Conservation (phyloP, 2,797 vertebrate genomes). For the Otus scops region DNA sequence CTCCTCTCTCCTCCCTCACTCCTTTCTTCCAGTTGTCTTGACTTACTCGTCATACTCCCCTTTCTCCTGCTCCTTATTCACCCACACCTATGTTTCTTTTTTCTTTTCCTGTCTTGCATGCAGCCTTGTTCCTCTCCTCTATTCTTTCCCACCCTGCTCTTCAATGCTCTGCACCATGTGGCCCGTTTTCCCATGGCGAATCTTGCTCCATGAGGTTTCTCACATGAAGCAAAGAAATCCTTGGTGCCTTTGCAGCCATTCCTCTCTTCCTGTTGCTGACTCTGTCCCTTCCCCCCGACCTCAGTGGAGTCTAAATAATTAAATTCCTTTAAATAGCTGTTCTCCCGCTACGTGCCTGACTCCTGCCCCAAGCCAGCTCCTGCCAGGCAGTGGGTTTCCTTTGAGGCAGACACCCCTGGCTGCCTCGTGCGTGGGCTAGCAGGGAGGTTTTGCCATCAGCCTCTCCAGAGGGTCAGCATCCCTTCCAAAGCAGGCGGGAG, state of each 20-base stretch:
- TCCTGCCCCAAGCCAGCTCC: background rate
- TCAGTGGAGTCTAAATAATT: background rate
- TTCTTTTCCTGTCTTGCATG: background rate
- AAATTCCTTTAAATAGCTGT: background rate
- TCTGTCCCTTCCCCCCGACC: background rate
- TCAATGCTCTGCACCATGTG: background rate
- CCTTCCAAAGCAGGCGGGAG: background rate
- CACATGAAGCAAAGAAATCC: background rate
- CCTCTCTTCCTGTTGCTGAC: background rate
- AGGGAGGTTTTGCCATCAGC: background rate
- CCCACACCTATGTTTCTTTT: background rate
- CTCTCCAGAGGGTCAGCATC: background rate
- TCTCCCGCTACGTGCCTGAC: background rate
- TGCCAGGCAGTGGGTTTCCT: background rate
- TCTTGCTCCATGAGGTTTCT: background rate
- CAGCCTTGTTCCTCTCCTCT: background rate
- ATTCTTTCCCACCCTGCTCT: background rate
- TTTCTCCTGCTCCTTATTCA: background rate
- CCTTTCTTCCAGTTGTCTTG: background rate
- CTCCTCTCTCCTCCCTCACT: background rate
- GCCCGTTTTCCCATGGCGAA: background rate
- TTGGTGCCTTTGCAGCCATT: background rate
- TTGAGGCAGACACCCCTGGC: background rate
- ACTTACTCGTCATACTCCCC: background rate
- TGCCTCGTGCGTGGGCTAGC: background rate